Evolutionary conservation across 2,888 invertebrate species (phyloP).

Genomic region (Idaea aversata): DNA sequence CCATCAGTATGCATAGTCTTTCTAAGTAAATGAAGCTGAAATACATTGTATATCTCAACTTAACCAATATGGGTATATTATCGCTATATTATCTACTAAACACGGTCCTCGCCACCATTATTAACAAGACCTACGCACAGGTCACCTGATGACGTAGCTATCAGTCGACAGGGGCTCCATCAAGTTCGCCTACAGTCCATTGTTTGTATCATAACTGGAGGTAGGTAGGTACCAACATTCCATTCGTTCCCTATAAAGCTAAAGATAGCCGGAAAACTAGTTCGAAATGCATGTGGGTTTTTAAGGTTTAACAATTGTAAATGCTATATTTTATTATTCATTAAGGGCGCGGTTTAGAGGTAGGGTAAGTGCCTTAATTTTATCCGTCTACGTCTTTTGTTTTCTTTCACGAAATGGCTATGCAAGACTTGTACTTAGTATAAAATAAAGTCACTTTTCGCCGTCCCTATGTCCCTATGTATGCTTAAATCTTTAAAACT

Average conservation of each 20-base stretch:
- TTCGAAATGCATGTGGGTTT: not conserved
- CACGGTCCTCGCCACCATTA: not conserved
- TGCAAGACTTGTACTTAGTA: too few relatives aligned
- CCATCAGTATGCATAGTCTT: too few relatives aligned
- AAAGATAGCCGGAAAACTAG: constrained; percentile 10
- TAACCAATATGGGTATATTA: too few relatives aligned
- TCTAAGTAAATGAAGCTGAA: too few relatives aligned
- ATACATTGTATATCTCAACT: too few relatives aligned
- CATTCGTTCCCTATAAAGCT: constrained; percentile 19
- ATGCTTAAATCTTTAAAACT: too few relatives aligned
- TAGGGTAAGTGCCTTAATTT: too few relatives aligned
- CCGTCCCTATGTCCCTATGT: too few relatives aligned
- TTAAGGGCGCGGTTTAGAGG: not conserved
- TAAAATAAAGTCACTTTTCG: too few relatives aligned
- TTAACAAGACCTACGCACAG: not conserved
- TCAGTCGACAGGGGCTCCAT: constrained; percentile 12
- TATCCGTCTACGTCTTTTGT: not conserved
- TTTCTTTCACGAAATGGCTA: not conserved
- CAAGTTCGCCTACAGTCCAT: constrained; percentile 52
- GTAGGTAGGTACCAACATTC: constrained; percentile 12
- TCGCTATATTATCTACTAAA: not conserved
- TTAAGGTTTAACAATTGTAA: not conserved
- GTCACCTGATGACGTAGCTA: not conserved
- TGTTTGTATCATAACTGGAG: constrained; percentile 29
- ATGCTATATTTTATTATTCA: not conserved